phyloP scores from a whole-genome alignment of 2,113 vertebrate genomes.

The Bolborhynchus lineola region DNA sequence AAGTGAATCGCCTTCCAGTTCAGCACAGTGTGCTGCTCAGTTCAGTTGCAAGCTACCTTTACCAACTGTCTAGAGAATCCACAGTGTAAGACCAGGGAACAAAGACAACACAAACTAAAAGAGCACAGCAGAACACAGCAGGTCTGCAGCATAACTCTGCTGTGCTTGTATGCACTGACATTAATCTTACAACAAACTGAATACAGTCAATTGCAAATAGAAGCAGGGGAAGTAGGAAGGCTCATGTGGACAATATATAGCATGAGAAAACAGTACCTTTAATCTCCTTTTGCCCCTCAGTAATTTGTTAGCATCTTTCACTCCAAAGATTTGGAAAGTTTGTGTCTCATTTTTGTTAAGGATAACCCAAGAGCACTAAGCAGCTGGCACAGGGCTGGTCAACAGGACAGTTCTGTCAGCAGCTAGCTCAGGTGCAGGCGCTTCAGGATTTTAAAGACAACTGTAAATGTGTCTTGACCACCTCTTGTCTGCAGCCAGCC shows the following conservation, averaged over 20 bases:
- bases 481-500: not conserved
- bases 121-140: not conserved
- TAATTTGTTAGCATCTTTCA: not conserved
- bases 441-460: not conserved
- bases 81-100: not conserved
- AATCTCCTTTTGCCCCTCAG: not conserved
- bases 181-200: not conserved
- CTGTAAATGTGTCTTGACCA: not conserved
- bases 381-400: not conserved
- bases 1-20: not conserved
- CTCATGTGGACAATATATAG: not conserved
- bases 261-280: not conserved
- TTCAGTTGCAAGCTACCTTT: not conserved
- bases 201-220: not conserved
- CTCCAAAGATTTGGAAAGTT: not conserved
- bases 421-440: not conserved
- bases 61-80: not conserved
- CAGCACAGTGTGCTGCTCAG: not conserved
- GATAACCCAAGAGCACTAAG: not conserved
- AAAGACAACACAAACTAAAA: not conserved
- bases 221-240: not conserved
- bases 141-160: not conserved
- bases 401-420: not conserved
- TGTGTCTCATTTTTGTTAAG: not conserved
- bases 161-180: not conserved